Evolutionary conservation across 2,797 vertebrate species (phyloP).

Genomic region (Hydrolagus colliei): DNA sequence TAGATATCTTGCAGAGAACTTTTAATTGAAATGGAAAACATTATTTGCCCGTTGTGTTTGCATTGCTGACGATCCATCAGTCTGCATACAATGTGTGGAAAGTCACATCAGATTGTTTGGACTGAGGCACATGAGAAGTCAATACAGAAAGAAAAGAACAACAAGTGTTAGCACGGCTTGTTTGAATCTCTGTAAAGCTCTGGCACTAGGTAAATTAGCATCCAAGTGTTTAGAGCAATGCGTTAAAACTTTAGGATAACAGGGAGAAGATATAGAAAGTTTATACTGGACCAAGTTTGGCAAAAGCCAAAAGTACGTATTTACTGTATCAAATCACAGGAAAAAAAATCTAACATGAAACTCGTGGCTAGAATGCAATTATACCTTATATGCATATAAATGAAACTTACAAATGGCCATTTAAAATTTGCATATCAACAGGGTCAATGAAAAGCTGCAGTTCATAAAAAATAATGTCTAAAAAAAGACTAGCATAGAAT

Average conservation of each 20-base stretch:
- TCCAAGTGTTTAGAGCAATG: background rate
- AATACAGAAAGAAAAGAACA: background rate
- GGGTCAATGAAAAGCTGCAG: background rate
- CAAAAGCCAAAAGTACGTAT: too few species aligned
- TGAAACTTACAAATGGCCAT: background rate
- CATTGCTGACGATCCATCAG: background rate
- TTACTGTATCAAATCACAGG: background rate
- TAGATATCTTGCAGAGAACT: too few species aligned
- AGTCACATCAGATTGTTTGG: background rate
- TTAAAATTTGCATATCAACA: too few species aligned
- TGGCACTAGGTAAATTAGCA: background rate
- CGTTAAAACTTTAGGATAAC: background rate
- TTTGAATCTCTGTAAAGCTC: background rate
- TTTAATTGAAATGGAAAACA: too few species aligned
- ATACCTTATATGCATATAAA: background rate
- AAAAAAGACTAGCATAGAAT: background rate
- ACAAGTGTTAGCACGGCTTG: background rate
- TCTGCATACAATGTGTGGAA: constrained; percentile 8
- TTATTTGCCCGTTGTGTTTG: background rate
- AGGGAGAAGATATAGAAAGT: background rate
- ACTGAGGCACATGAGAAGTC: background rate
- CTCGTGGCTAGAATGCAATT: background rate
- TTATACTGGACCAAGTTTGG: too few species aligned
- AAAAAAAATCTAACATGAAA: background rate
- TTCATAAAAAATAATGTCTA: background rate